These are phyloP conservation scores for Eidolon helvum DNA, from an alignment of 2,113 vertebrate species.

Conservation along the genomic window DNA sequence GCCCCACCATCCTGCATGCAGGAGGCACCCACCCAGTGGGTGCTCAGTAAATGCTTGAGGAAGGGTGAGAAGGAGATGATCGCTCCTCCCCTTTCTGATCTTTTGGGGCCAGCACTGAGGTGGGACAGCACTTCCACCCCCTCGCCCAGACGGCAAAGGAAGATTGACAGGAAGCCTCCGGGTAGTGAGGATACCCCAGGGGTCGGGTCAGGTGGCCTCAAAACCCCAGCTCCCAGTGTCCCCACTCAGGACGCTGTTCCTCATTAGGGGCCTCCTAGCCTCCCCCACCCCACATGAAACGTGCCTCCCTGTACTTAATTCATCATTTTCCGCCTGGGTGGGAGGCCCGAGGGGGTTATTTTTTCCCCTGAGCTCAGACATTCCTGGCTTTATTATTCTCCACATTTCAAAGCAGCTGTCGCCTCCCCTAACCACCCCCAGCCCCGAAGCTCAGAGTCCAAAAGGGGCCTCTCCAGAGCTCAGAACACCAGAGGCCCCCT, in stretches of 20 bases:
- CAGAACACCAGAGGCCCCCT: neutral
- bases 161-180: neutral
- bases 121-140: neutral
- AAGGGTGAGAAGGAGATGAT: neutral
- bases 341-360: constrained; percentile 63
- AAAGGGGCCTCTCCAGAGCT: neutral
- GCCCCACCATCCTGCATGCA: neutral
- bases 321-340: constrained; percentile 64
- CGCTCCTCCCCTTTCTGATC: neutral
- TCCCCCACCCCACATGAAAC: constrained; percentile 66
- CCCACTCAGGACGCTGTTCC: constrained; percentile 62
- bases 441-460: constrained; percentile 37
- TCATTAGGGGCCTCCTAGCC: constrained; percentile 65
- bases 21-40: neutral
- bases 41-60: neutral
- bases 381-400: constrained; percentile 83
- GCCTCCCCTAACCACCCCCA: constrained; percentile 48
- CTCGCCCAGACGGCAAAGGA: too few relatives aligned
- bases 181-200: neutral
- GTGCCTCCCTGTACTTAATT: constrained; percentile 74
- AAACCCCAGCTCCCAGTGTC: neutral
- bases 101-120: neutral
- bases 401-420: constrained; percentile 76
- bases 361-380: constrained; percentile 77
- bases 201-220: neutral